Evolutionary conservation across 2,797 vertebrate species (phyloP).

Genomic region (Lacerta viridis): DNA sequence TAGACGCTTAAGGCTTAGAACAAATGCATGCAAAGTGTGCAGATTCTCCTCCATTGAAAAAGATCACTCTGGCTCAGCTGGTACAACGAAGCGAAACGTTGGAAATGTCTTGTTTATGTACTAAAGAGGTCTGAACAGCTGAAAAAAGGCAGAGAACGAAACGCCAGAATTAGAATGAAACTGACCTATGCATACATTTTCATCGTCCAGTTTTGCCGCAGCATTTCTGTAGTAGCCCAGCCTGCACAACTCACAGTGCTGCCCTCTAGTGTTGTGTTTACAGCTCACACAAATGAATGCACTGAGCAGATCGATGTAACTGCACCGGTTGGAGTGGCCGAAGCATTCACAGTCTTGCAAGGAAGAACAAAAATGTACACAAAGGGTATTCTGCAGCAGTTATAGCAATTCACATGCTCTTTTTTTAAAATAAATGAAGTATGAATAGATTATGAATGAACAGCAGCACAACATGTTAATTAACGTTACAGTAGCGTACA

Average conservation of each 20-base stretch:
- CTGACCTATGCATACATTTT: constrained; percentile 99
- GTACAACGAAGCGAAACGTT: constrained; percentile 53
- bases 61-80: constrained; percentile 68
- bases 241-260: constrained; percentile 99
- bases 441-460: constrained; percentile 76
- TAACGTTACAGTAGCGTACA: constrained; percentile 71
- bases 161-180: constrained; percentile 81
- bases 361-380: constrained; percentile 89
- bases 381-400: constrained; percentile 81
- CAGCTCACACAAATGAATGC: constrained; percentile 99
- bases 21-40: constrained; percentile 51
- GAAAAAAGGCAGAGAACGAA: constrained; percentile 77
- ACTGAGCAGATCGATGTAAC: constrained; percentile 99
- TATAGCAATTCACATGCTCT: constrained; percentile 88
- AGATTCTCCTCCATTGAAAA: constrained; percentile 71
- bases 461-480: constrained; percentile 72
- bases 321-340: constrained; percentile 99
- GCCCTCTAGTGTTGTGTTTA: constrained; percentile 99
- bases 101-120: constrained; percentile 46
- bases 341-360: constrained; percentile 99
- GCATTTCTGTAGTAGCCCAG: constrained; percentile 99
- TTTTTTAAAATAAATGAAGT: constrained; percentile 75
- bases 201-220: constrained; percentile 97
- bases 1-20: constrained; percentile 49
- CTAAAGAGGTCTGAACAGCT: constrained; percentile 72